Evolutionary conservation across 2,888 invertebrate genomes (phyloP).

Genomic region (Ceramica pisi): DNA sequence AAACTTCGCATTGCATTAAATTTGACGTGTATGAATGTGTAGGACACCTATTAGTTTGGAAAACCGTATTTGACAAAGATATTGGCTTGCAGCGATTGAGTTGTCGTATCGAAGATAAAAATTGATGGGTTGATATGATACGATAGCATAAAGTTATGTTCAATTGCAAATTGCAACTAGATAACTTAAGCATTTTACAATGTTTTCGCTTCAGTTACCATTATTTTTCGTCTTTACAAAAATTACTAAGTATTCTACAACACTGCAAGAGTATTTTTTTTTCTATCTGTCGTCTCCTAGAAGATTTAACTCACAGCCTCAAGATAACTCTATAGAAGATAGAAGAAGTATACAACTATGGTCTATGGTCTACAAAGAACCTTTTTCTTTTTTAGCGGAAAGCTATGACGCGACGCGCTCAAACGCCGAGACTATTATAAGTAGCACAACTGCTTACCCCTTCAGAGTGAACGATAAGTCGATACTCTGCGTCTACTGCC

Average conservation of each 20-base stretch:
- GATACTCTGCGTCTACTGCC: constrained; percentile 87
- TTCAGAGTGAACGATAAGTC: constrained; percentile 87
- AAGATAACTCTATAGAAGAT: constrained; percentile 38
- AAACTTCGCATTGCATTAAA: too few species aligned
- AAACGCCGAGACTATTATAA: constrained; percentile 84
- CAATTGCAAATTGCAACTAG: too few species aligned
- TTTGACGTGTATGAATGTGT: not conserved
- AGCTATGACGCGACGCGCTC: constrained; percentile 81
- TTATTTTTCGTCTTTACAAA: constrained; percentile 4
- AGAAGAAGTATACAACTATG: constrained; percentile 27
- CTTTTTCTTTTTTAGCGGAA: constrained; percentile 87
- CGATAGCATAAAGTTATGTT: too few species aligned
- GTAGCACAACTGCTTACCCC: constrained; percentile 85
- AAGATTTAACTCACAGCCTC: constrained; percentile 28
- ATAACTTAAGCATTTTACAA: not conserved
- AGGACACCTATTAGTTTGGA: not conserved
- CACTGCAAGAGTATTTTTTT: not conserved
- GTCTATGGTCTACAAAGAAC: constrained; percentile 64
- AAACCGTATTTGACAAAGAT: not conserved
- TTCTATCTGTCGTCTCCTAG: not conserved
- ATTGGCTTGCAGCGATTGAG: not conserved
- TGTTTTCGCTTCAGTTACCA: constrained; percentile 22
- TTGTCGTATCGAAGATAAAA: not conserved
- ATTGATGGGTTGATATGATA: not conserved
- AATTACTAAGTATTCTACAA: not conserved